These are phyloP conservation scores for Harlomillsia oculata DNA, from an alignment of 1,140 invertebrate species.

Conservation along the genomic window DNA sequence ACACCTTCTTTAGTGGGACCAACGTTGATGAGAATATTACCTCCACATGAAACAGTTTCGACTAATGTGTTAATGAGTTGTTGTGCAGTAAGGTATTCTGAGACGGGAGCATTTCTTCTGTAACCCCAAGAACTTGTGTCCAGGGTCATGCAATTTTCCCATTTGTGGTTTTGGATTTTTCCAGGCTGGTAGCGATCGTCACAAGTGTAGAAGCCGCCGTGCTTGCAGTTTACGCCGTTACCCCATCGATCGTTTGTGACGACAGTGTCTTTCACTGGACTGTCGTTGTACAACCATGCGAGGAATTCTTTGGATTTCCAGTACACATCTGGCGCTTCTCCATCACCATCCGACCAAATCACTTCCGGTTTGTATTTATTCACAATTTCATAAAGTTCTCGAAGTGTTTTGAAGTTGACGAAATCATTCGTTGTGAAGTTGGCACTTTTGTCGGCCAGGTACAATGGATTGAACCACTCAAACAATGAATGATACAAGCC, in stretches of 20 bases:
- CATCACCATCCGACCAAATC: conserved; percentile 53
- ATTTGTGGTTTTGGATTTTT: conserved; percentile 43
- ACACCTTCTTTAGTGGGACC: conserved; percentile 49
- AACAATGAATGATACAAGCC: conserved; percentile 47
- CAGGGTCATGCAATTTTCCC: conserved; percentile 87
- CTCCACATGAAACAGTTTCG: conserved; percentile 72
- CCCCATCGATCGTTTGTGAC: conserved; percentile 53
- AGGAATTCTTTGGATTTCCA: conserved; percentile 37
- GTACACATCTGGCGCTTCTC: conserved; percentile 41
- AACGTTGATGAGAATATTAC: conserved; percentile 50
- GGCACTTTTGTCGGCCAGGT: conserved; percentile 21
- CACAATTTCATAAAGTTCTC: conserved; percentile 38
- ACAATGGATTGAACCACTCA: conserved; percentile 45
- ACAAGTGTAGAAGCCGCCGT: conserved; percentile 49
- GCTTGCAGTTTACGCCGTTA: conserved; percentile 42
- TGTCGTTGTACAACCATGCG: conserved; percentile 21
- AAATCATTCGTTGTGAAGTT: conserved; percentile 42
- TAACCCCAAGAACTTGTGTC: conserved; percentile 86
- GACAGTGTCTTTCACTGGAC: conserved; percentile 46
- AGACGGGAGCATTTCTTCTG: conserved; percentile 58
- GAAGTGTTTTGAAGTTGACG: conserved; percentile 36
- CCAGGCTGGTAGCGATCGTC: conserved; percentile 46
- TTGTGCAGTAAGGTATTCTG: conserved; percentile 61
- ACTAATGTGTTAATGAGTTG: conserved; percentile 64
- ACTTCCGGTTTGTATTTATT: conserved; percentile 50